Percentiles rank a stretch among this genome's conserved stretches.
phyloP scores from a whole-genome alignment of 2,113 vertebrate genomes.

The Todiramphus saurophagus region DNA sequence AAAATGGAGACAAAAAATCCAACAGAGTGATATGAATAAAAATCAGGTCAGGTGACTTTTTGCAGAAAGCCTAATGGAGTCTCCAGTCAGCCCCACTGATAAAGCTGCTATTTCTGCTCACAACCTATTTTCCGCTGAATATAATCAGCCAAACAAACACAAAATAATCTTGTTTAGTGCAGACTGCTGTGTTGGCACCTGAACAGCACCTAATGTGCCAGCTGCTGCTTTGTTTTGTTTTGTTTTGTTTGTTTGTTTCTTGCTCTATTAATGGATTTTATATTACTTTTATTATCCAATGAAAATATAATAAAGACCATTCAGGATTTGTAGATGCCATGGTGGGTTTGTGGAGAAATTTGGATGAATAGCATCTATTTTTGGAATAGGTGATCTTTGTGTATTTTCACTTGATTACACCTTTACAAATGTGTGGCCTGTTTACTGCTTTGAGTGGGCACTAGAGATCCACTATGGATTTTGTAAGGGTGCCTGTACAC shows the following conservation, averaged over 20 bases:
- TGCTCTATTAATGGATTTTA: constrained; percentile 66
- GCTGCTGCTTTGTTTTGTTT: constrained; percentile 63
- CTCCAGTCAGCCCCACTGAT: not conserved
- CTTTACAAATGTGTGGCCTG: not conserved
- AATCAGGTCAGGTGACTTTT: not conserved
- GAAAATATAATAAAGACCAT: constrained; percentile 27
- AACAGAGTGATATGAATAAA: not conserved
- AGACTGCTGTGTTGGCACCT: constrained; percentile 70
- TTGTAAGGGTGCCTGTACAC: not conserved
- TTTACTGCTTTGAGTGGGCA: not conserved
- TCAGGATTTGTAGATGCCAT: not conserved
- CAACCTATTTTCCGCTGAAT: constrained; percentile 49
- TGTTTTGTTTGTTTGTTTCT: constrained; percentile 58
- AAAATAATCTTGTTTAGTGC: constrained; percentile 70
- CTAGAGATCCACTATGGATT: not conserved
- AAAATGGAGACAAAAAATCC: not conserved
- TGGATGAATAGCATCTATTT: not conserved
- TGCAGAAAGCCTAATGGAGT: not conserved
- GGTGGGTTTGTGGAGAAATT: constrained; percentile 1
- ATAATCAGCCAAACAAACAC: constrained; percentile 67
- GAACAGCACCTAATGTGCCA: constrained; percentile 66
- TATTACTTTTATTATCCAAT: constrained; percentile 52
- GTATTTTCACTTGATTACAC: constrained; percentile 10
- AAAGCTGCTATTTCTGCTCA: not conserved
- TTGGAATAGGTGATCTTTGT: not conserved